Conservation (phyloP, 2,113 vertebrate species). For the Cyanoramphus novaezelandiae region DNA sequence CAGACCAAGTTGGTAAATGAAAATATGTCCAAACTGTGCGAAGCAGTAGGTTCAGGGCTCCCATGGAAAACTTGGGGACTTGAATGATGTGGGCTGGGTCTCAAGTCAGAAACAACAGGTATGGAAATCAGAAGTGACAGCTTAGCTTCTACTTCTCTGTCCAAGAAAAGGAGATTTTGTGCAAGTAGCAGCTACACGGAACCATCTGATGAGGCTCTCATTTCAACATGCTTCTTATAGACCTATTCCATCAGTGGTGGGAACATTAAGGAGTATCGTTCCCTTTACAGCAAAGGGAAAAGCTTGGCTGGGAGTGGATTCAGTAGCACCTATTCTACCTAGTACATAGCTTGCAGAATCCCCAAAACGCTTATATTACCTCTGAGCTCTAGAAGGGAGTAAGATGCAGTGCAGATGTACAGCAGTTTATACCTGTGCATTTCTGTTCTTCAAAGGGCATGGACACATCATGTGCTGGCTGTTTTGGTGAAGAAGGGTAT, state of each 20-base stretch:
- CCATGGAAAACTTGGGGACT: background rate
- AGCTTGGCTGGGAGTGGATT: background rate
- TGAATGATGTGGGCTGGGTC: background rate
- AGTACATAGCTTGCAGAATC: background rate
- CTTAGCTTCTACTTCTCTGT: background rate
- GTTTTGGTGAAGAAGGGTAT: background rate
- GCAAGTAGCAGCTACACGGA: background rate
- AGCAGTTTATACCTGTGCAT: background rate
- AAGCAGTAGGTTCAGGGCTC: background rate
- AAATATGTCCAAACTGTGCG: background rate
- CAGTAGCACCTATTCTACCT: background rate
- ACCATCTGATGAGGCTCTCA: background rate
- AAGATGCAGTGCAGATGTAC: background rate
- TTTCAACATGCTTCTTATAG: background rate
- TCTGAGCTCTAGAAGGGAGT: background rate
- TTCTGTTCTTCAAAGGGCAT: background rate
- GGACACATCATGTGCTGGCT: background rate
- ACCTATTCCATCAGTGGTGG: background rate
- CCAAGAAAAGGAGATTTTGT: background rate
- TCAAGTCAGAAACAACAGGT: background rate
- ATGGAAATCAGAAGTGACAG: background rate
- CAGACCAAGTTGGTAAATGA: background rate
- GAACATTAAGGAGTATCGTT: background rate
- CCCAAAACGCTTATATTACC: background rate
- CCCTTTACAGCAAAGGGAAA: background rate